Evolutionary conservation across 2,113 vertebrate species (phyloP).

Genomic region (Triplophysa tibetana): DNA sequence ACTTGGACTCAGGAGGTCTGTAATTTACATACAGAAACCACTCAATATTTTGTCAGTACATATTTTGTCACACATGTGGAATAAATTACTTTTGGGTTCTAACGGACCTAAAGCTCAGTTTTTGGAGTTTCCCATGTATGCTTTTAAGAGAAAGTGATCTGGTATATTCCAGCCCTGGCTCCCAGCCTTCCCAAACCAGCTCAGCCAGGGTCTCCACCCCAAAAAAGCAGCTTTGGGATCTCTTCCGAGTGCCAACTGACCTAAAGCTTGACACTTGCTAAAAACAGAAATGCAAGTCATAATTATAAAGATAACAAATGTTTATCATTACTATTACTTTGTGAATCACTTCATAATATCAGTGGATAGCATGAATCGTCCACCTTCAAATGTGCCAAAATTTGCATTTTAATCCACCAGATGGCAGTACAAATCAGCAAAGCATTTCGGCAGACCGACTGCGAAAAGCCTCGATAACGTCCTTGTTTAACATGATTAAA

Average conservation of each 20-base stretch:
- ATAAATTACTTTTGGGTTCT: neutral
- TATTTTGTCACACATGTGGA: neutral
- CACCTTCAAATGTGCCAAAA: too few relatives aligned
- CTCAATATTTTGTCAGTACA: neutral
- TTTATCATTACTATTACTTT: too few relatives aligned
- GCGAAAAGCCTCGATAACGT: neutral
- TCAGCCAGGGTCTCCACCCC: constrained; percentile 81
- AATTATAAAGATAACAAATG: neutral
- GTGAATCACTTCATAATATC: too few relatives aligned
- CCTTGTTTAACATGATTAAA: too few relatives aligned
- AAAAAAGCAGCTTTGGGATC: constrained; percentile 69
- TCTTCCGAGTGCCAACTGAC: constrained; percentile 44
- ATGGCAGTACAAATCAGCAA: constrained; percentile 29
- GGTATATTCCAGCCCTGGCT: constrained; percentile 77
- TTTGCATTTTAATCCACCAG: constrained; percentile 18
- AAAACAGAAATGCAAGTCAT: neutral
- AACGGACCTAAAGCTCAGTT: constrained; percentile 81
- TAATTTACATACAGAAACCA: constrained; percentile 22
- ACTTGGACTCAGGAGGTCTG: constrained; percentile 81
- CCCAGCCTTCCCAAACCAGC: constrained; percentile 86
- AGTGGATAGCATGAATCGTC: too few relatives aligned
- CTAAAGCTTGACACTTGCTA: constrained; percentile 29
- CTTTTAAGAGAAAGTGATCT: constrained; percentile 85
- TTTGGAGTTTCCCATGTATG: constrained; percentile 78
- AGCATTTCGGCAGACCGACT: neutral